Evolutionary conservation across 2,113 vertebrate genomes (phyloP), one percentile per base, ranked within the genome.

Genomic region (Kryptolebias marmoratus): DNA sequence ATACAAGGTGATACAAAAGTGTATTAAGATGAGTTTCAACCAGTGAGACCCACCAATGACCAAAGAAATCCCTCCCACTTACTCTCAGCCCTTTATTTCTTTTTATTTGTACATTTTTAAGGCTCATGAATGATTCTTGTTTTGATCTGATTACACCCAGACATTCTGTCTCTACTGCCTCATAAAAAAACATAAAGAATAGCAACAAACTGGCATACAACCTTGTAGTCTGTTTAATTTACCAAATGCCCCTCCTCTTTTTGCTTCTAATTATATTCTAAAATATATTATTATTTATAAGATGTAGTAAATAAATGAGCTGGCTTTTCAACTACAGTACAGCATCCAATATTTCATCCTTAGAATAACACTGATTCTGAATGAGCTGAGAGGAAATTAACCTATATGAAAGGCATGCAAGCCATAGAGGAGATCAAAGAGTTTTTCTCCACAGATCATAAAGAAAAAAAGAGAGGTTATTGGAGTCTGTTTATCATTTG

Each of bases 91-190:
- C 88, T 88, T 73, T 82, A 86, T 91, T 91, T 90, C 87, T 92
- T 92, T 91, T 93, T 86, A 93, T 93, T 90, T 91, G 88, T 92
- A 89, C 84, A 87, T 93, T 92, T 94, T 91, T 92, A 82, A 85
- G 73, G 81, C 89, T 91, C 89, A 87, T 91, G 87, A 93, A 90
- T 87, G 83, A 93, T 83, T 88, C 83, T 78, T 71, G 82, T 89
- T 89, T 93, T 92, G 87, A 93, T 93, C 85, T 86, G 91, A 94
- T 93, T 92, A 92, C 85, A 83, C 84, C 85, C 88, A 93, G 91
- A 93, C 91, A 85, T 87, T 90, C 93, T 91, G 91, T 84, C 90
- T 92, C 90, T 86, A 81, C 79, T 77, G 81, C 68, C 82, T 90
- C 85, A 81, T 82, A 83, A 90, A 84, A 89, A 85, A 88, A 88